Conservation (phyloP, 2,888 invertebrate species). For the Nomada hirtipes region DNA sequence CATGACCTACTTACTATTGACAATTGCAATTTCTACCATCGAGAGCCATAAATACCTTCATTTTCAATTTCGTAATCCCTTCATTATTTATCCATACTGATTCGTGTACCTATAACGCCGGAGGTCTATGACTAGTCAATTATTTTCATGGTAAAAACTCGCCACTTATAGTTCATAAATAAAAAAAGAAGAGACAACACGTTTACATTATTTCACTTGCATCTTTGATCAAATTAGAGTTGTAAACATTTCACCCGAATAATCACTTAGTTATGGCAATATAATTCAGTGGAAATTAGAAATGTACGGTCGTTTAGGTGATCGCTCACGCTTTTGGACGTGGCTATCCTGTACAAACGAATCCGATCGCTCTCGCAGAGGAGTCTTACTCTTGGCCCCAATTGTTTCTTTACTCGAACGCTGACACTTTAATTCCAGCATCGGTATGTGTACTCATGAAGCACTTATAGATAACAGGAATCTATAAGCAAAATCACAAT, state of each 20-base stretch:
- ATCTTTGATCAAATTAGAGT: not conserved
- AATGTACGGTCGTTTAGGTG: constrained; percentile 75
- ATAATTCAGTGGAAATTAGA: not conserved
- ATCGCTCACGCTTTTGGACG: constrained; percentile 81
- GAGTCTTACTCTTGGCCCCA: constrained; percentile 88
- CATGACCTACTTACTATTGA: not conserved
- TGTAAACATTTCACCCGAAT: not conserved
- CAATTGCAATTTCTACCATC: not conserved
- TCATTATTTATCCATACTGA: not conserved
- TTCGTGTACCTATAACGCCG: not conserved
- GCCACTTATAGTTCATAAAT: not conserved
- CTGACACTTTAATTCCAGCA: constrained; percentile 88
- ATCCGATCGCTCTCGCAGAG: constrained; percentile 87
- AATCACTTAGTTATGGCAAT: not conserved
- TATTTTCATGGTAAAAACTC: not conserved
- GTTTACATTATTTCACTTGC: not conserved
- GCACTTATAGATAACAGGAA: not conserved
- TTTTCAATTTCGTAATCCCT: not conserved
- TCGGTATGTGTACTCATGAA: constrained; percentile 82
- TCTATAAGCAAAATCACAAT: not conserved
- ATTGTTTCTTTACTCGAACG: constrained; percentile 90
- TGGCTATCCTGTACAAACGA: constrained; percentile 85
- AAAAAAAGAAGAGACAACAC: not conserved
- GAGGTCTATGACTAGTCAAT: not conserved
- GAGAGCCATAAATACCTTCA: not conserved